Base-by-base conservation (phyloP, 2,797 vertebrate species). In the Dendrocincla tyrannina region DNA sequence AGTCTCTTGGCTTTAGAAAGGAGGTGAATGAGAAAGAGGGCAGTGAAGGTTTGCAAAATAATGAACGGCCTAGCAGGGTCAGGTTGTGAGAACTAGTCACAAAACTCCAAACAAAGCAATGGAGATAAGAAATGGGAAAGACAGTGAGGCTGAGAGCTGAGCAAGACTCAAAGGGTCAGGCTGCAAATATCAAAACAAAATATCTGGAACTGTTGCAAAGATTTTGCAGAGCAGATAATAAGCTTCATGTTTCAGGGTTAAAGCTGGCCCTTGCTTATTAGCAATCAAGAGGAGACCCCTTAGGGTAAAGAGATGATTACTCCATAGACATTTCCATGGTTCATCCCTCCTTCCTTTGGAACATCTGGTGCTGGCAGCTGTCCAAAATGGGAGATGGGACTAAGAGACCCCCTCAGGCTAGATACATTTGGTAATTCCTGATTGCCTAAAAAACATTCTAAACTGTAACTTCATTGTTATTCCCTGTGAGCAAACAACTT, bases 361-460 rank as follows among this genome's bases (percentile, higher is more conserved):
- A 93, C 93, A 96, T 93, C 93, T 96, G 95, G 74, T 85, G 80
- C 60, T 95, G 95, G 93, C 85, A 90, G 50, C 80, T 75, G 42
- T 39, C 76, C 91, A 92, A 84, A 94, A 46, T 92, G 69, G 89
- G 84, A 94, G 68, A 96, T 68, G 60, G 56, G 74, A 85, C 50
- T 77, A 50, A 89, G 53, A 88, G 89, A 86, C 14, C 56, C 79
- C 85, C 88, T 88, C 4, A 0, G 52, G 89, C 60, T 56, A 87
- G 37, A 90, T 76, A 56, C 25, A 85, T 70, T 89, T 67, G 59
- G 52, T 59, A 96, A 88, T 93, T 93, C 63, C 67, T 56, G 70
- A 88, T 58, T 85, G 75, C 22, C 55, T 95, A 66, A 92, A 90
- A 91, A 85, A 25, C 32, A 72, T 82, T 79, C 70, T 88, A 44